Conservation (phyloP, 1,140 invertebrate genomes). For the Magallana ariakensis region DNA sequence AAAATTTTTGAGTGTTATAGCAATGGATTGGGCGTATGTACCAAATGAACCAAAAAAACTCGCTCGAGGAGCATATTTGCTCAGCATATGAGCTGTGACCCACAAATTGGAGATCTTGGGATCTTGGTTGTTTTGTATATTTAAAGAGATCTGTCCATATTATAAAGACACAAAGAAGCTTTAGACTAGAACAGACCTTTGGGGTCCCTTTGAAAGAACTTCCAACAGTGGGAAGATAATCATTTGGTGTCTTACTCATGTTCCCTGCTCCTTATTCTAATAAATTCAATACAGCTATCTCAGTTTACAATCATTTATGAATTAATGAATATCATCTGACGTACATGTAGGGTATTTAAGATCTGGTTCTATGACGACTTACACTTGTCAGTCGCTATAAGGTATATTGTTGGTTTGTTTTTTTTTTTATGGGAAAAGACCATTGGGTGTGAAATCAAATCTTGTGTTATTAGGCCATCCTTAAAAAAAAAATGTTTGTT, state of each 20-base stretch:
- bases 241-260: not conserved
- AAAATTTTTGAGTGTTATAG: not conserved
- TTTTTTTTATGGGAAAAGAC: too few species aligned
- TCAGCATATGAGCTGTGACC: conserved; percentile 8
- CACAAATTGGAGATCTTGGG: not conserved
- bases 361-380: too few species aligned
- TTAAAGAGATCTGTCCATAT: conserved; percentile 9
- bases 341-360: too few species aligned
- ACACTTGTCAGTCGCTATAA: too few species aligned
- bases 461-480: too few species aligned
- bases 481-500: too few species aligned
- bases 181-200: conserved; percentile 8
- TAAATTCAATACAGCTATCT: not conserved
- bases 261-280: not conserved
- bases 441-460: too few species aligned
- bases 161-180: not conserved
- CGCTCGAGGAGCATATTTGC: not conserved
- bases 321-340: not conserved
- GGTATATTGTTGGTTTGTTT: too few species aligned
- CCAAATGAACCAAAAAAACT: conserved; percentile 5
- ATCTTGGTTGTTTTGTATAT: not conserved
- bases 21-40: not conserved
- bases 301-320: not conserved
- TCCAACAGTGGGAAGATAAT: not conserved
- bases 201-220: not conserved